phyloP scores from a whole-genome alignment of 2,797 vertebrate genomes.

The Mormyrops attenuatus region DNA sequence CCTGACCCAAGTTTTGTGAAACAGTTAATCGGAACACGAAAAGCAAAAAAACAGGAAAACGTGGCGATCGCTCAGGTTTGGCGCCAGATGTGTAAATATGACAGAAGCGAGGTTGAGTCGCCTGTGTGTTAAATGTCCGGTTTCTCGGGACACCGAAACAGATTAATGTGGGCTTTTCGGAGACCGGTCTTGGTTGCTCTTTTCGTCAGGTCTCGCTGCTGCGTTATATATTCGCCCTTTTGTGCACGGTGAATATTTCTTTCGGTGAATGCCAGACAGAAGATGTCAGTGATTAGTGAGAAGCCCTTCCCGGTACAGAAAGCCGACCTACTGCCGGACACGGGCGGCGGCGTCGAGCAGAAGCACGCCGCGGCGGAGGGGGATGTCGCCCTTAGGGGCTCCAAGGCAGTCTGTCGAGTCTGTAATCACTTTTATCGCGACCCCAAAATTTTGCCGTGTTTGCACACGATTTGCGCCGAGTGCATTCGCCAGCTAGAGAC shows the following conservation, averaged over 20 bases:
- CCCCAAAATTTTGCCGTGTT: constrained; percentile 76
- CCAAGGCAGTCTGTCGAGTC: constrained; percentile 58
- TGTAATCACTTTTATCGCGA: constrained; percentile 68
- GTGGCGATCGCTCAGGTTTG: neutral
- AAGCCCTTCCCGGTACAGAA: neutral
- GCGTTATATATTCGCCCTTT: neutral
- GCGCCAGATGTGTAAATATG: neutral
- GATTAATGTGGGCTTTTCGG: neutral
- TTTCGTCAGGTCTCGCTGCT: neutral
- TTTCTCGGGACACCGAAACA: neutral
- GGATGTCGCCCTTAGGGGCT: constrained; percentile 23
- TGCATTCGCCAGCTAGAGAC: constrained; percentile 71
- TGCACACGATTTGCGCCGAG: constrained; percentile 79
- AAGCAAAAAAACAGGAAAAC: neutral
- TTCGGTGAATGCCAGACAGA: neutral
- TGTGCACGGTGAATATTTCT: neutral
- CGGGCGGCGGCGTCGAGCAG: neutral
- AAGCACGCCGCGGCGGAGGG: neutral
- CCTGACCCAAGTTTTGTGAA: neutral
- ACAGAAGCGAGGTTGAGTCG: neutral
- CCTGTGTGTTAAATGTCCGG: neutral
- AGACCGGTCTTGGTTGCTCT: neutral
- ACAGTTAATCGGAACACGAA: neutral
- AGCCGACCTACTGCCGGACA: neutral
- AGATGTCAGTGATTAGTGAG: constrained; percentile 1